Percentiles rank a stretch among this genome's conserved stretches.
Conservation (phyloP, 2,797 vertebrate genomes). For the Anguilla anguilla region DNA sequence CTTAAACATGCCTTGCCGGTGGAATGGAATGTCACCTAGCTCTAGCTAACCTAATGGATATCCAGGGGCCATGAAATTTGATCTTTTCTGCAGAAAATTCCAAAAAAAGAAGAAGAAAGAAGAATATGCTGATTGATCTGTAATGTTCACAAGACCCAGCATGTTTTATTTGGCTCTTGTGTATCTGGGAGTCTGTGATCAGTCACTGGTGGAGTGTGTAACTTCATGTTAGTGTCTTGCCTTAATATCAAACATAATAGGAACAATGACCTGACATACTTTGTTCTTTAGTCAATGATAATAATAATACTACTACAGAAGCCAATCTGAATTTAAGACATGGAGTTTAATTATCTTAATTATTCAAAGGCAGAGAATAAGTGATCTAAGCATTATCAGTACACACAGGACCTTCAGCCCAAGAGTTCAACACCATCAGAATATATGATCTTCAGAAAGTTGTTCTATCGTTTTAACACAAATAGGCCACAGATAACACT, state of each 20-base stretch:
- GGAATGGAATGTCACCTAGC: background rate
- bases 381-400: too few species aligned
- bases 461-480: background rate
- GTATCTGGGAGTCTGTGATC: background rate
- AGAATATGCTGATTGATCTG: background rate
- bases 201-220: background rate
- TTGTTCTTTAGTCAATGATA: background rate
- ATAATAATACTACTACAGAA: background rate
- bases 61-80: background rate
- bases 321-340: background rate
- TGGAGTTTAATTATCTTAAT: background rate
- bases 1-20: background rate
- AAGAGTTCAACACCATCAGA: background rate
- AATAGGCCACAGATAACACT: background rate
- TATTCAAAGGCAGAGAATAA: background rate
- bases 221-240: background rate
- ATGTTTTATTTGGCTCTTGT: background rate
- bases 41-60: background rate
- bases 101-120: background rate
- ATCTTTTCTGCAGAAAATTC: background rate
- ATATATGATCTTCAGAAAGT: background rate
- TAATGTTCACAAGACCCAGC: background rate
- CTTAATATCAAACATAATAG: background rate
- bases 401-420: too few species aligned
- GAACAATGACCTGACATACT: background rate